These are phyloP conservation scores for Oopsacas minuta DNA, from an alignment of 37 sponge, comb jelly and placozoan genomes.

Conservation along the genomic window DNA sequence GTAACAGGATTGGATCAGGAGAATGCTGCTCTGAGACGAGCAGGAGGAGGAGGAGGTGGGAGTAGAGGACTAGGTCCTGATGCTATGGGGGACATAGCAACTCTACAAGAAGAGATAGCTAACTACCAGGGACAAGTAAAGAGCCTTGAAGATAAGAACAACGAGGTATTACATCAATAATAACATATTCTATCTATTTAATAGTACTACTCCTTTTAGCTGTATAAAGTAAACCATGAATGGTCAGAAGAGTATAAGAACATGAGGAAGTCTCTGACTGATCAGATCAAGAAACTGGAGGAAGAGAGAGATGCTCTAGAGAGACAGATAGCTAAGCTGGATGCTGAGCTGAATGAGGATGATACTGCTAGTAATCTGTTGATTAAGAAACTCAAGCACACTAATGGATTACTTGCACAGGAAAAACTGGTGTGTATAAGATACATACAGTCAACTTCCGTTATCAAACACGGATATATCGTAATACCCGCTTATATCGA, in stretches of 20 bases:
- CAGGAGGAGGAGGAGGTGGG: not conserved
- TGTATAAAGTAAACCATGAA: conserved; percentile 14
- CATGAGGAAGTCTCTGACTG: not conserved
- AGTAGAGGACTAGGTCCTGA: not conserved
- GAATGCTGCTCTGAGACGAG: not conserved
- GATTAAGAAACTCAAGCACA: not conserved
- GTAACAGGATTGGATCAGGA: conserved; percentile 8
- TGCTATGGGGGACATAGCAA: not conserved
- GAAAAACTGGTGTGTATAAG: not conserved
- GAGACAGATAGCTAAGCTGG: conserved; percentile 8
- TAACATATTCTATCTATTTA: not conserved
- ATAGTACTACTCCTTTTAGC: not conserved
- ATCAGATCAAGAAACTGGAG: not conserved
- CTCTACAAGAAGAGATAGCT: not conserved
- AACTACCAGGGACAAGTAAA: not conserved
- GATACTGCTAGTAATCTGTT: not conserved
- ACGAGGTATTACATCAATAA: not conserved
- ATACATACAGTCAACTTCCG: too few species aligned
- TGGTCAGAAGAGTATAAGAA: conserved; percentile 15
- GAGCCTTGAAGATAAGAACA: not conserved
- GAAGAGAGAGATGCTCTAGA: not conserved
- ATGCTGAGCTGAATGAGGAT: not conserved
- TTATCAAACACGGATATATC: too few species aligned
- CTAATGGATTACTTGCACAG: not conserved
- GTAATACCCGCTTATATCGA: too few species aligned